Base-by-base conservation (phyloP, 1,140 invertebrate genomes). In the Cryptotermes secundus region DNA sequence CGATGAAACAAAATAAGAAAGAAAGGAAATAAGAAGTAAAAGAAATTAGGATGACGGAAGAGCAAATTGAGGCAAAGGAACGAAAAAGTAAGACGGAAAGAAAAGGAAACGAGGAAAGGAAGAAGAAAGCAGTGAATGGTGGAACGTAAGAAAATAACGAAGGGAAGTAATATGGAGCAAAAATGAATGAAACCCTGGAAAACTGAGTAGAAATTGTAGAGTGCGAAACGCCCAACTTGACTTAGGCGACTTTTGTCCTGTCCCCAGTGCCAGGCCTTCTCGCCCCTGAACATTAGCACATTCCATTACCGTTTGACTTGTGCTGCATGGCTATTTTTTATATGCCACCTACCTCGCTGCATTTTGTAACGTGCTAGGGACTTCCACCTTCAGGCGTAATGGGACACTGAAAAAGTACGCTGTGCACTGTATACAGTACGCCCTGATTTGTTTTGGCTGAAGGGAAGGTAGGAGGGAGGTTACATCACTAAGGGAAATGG, bases 401-500 rank as follows among this genome's bases (percentile, higher is more conserved):
- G 59, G 59, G n/a, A 31, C 59, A 72, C 9, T 31, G n/a, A 72
- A 72, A 72, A 72, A 72, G 59, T 72, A 31, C n/a, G 16, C n/a
- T 31, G 9, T n/a, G 14, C 19, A 59, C 26, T 72, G 10, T 72
- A 72, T n/a, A 31, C 59, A 72, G 16, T 31, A 31, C 26, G 59
- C 31, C 59, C 59, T 72, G 59, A 72, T 72, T 72, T 72, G 59
- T 72, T 72, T n/a, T 31, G 26, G 59, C 3, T 7, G 19, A 59
- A 59, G 24, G 53, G 24, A 16, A 10, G 53, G 53, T 38, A 4
- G 38, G 53, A 59, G 24, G 53, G 53, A 9, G 4, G 53, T 4
- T 72, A 26, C 59, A 72, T 72, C 59, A 72, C n/a, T 72, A 31
- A 72, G 59, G 59, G 59, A 72, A 72, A 72, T 72, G 59, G 59